Evolutionary conservation across 2,888 invertebrate genomes (phyloP).

Genomic region (Caradrina kadenii): DNA sequence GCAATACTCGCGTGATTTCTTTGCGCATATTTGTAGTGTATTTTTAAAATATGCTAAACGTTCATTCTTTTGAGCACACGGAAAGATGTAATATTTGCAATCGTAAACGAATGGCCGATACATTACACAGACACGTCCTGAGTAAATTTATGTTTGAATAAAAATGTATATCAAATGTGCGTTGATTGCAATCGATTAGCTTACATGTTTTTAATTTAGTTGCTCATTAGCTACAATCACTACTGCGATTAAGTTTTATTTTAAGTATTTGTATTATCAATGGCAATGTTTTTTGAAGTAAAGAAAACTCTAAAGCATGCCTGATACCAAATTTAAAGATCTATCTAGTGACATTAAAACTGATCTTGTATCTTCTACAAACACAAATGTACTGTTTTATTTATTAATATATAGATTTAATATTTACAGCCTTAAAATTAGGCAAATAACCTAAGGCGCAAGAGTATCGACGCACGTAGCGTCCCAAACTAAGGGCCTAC

Average conservation of each 20-base stretch:
- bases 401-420: too few relatives aligned
- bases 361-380: too few relatives aligned
- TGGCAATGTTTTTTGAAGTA: too few relatives aligned
- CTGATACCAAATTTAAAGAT: too few relatives aligned
- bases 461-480: too few relatives aligned
- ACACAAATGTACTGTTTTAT: too few relatives aligned
- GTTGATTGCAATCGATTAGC: slow-evolving; percentile 29
- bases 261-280: too few relatives aligned
- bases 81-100: slow-evolving; percentile 44
- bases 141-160: slow-evolving; percentile 40
- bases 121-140: slow-evolving; percentile 11
- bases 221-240: slow-evolving; percentile 1
- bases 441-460: too few relatives aligned
- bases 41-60: slow-evolving; percentile 49
- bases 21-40: slow-evolving; percentile 23
- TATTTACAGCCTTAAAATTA: too few relatives aligned
- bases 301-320: too few relatives aligned
- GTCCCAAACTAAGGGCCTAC: too few relatives aligned
- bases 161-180: slow-evolving; percentile 22
- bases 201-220: slow-evolving; percentile 29
- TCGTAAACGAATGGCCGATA: slow-evolving; percentile 18
- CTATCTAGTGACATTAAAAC: too few relatives aligned
- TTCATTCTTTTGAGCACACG: slow-evolving; percentile 35
- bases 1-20: slow-evolving; percentile 42
- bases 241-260: background rate